Base-by-base conservation (phyloP, 2,797 vertebrate species). In the Eurystomus glaucurus region DNA sequence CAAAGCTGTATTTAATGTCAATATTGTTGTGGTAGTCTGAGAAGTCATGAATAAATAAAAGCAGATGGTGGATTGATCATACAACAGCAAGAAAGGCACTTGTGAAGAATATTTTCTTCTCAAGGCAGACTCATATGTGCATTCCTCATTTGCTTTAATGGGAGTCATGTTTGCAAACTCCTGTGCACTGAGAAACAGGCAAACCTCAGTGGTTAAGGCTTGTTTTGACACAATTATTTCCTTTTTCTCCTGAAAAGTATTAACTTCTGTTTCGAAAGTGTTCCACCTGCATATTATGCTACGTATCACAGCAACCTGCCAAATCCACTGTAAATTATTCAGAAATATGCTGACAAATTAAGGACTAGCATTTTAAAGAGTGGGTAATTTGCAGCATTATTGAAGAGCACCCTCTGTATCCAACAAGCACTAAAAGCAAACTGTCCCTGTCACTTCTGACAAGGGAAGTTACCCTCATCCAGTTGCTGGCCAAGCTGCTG, bases 41-140 rank as follows among this genome's bases (percentile, higher is more conserved):
- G 94, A 94, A 96, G 90, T 71, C 64, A 90, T 97, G 93, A 97
- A 97, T 96, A 98, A 97, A 96, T 96, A 96, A 94, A 70, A 97
- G 62, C 95, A 97, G 96, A 94, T 96, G 95, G 87, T 86, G 64
- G 52, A 93, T 86, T 94, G 97, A 97, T 97, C 85, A 93, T 94
- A 60, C 92, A 92, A 55, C 93, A 93, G 51, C 92, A 81, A 88
- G 90, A 89, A 95, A 95, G 57, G 65, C 88, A 85, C 93, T 91
- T 92, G 91, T 75, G 78, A 92, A 88, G 78, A 75, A 45, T 79
- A 51, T 94, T 94, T 90, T 85, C 92, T 93, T 96, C 92, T 94
- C 43, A 17, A 92, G 68, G 52, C 76, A n/a, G 91, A 81, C 46
- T 95, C 88, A 25, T 84, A 13, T 17, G 29, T 18, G 39, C 70